phyloP scores from a whole-genome alignment of 1,140 invertebrate genomes.

The Micrasema minimum region DNA sequence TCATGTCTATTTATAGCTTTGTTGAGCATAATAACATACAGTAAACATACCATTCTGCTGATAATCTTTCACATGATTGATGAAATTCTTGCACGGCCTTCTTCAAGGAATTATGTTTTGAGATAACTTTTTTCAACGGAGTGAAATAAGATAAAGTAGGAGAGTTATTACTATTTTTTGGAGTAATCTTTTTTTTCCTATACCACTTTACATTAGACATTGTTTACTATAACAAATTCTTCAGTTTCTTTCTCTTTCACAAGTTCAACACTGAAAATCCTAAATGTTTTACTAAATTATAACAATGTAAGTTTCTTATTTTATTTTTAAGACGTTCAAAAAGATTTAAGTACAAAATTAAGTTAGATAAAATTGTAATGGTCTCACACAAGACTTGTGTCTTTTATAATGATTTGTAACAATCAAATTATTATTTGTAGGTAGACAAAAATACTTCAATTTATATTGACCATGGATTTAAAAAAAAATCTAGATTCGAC shows the following conservation, averaged over 20 bases:
- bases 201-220: conserved; percentile 15
- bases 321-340: background rate
- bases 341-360: background rate
- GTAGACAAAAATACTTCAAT: no score
- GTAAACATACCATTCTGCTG: conserved; percentile 13
- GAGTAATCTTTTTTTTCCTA: background rate
- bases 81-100: background rate
- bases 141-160: conserved; percentile 16
- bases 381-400: background rate
- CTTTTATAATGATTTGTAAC: background rate
- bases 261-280: background rate
- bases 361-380: background rate
- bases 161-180: background rate
- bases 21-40: no score
- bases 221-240: no score
- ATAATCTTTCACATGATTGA: conserved; percentile 10
- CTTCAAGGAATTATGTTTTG: background rate
- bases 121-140: conserved; percentile 6
- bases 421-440: no score
- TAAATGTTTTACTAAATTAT: background rate
- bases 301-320: background rate
- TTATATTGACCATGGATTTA: no score
- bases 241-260: no score
- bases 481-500: no score
- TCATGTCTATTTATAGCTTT: no score